Conservation (phyloP, 2,113 vertebrate species). For the Sphaerodactylus townsendi region DNA sequence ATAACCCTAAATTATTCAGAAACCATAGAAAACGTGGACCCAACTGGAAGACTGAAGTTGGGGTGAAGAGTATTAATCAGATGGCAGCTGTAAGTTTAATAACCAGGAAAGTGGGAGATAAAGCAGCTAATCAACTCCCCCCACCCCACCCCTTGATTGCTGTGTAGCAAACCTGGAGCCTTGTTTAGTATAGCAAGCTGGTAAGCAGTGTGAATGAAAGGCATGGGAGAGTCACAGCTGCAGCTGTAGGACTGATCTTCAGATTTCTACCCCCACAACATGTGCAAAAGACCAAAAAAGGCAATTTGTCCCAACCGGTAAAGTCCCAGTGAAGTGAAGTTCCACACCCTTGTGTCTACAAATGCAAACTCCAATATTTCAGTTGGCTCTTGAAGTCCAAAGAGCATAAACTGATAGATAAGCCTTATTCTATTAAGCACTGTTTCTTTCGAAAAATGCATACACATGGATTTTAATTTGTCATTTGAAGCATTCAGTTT, state of each 20-base stretch:
- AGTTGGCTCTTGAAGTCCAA: background rate
- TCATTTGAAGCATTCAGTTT: background rate
- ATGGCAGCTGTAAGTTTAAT: background rate
- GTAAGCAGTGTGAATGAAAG: background rate
- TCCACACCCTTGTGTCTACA: background rate
- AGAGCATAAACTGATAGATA: background rate
- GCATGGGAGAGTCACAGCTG: background rate
- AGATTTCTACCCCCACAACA: background rate
- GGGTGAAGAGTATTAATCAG: accelerated
- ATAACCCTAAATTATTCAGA: background rate
- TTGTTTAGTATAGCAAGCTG: background rate
- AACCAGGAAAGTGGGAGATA: background rate
- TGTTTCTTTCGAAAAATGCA: background rate
- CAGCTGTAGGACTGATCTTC: background rate
- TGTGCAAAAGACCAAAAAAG: background rate
- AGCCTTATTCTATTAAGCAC: constrained; percentile 7
- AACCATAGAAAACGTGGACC: background rate
- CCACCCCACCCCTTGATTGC: background rate
- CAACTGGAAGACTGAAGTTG: background rate
- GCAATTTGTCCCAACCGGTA: background rate
- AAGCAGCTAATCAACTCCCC: background rate
- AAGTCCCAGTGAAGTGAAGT: background rate
- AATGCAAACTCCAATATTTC: background rate
- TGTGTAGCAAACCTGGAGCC: background rate
- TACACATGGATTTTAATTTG: background rate